These are phyloP conservation scores for Tortricodes alternella DNA, from an alignment of 2,888 invertebrate genomes.

Conservation along the genomic window DNA sequence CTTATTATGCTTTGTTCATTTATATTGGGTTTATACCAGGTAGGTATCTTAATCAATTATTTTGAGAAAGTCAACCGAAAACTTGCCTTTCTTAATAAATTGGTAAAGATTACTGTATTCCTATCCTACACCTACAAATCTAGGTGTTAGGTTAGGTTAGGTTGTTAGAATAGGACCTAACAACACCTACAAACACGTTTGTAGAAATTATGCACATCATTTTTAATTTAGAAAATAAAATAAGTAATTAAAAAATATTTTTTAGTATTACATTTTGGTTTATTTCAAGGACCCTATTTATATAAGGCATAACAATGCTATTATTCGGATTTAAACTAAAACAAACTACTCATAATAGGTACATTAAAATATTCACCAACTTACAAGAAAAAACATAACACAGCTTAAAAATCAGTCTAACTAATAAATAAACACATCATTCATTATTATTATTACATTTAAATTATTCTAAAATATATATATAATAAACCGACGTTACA, in stretches of 20 bases:
- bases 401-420: slow-evolving; percentile 26
- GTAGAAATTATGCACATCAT: slow-evolving; percentile 27
- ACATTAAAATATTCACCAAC: slow-evolving; percentile 10
- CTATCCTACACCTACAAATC: no score
- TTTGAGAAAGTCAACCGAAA: slow-evolving; percentile 75
- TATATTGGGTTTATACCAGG: slow-evolving; percentile 7
- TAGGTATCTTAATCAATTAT: slow-evolving; percentile 56
- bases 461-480: slow-evolving; percentile 9
- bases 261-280: slow-evolving; percentile 16
- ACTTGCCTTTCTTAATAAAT: slow-evolving; percentile 78
- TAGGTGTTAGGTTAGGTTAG: no score
- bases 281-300: slow-evolving; percentile 18
- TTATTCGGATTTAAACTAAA: slow-evolving; percentile 16
- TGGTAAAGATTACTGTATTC: slow-evolving; percentile 38
- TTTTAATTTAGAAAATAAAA: slow-evolving; percentile 18
- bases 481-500: neutral
- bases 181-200: slow-evolving; percentile 14
- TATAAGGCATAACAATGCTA: slow-evolving; percentile 16
- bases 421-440: slow-evolving; percentile 2
- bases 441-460: slow-evolving; percentile 2
- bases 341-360: slow-evolving; percentile 4
- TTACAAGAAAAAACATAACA: slow-evolving; percentile 12
- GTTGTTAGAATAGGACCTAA: neutral
- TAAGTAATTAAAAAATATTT: slow-evolving; percentile 17
- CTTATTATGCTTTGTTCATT: slow-evolving; percentile 5